Evolutionary conservation across 2,113 vertebrate species (phyloP).

Genomic region (Indri indri): DNA sequence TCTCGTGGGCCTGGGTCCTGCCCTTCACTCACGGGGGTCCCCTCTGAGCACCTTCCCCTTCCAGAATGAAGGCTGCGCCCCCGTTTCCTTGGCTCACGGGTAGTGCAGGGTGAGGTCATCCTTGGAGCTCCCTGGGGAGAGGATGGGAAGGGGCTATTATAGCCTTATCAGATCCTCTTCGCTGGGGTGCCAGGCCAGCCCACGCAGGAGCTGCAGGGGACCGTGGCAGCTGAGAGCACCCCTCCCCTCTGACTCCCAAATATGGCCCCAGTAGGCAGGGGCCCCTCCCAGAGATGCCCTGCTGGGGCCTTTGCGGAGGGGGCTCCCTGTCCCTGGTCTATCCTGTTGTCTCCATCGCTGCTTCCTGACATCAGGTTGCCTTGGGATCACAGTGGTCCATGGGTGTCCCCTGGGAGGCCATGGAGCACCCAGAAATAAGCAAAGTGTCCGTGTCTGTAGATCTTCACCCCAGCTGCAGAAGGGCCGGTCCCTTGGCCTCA

Average conservation of each 20-base stretch:
- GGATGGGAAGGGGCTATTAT: not conserved
- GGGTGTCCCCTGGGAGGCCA: no score
- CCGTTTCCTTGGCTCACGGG: not conserved
- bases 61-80: not conserved
- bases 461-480: not conserved
- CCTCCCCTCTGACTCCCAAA: rapidly evolving
- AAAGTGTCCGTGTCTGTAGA: not conserved
- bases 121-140: not conserved
- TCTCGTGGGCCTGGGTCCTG: not conserved
- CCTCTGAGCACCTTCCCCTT: not conserved
- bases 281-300: rapidly evolving
- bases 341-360: not conserved
- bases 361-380: rapidly evolving
- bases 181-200: not conserved
- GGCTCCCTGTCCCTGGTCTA: not conserved
- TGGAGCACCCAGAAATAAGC: not conserved
- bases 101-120: not conserved
- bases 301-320: rapidly evolving
- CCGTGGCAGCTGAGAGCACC: no score
- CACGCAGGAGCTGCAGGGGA: not conserved
- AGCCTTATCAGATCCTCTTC: conserved; percentile 3
- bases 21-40: not conserved
- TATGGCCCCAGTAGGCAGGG: not conserved
- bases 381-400: not conserved
- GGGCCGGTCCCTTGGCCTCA: rapidly evolving